A percentile compares a stretch with the other conserved stretches of the same genome.
Conservation (phyloP, 2,113 vertebrate species). For the Indri indri region DNA sequence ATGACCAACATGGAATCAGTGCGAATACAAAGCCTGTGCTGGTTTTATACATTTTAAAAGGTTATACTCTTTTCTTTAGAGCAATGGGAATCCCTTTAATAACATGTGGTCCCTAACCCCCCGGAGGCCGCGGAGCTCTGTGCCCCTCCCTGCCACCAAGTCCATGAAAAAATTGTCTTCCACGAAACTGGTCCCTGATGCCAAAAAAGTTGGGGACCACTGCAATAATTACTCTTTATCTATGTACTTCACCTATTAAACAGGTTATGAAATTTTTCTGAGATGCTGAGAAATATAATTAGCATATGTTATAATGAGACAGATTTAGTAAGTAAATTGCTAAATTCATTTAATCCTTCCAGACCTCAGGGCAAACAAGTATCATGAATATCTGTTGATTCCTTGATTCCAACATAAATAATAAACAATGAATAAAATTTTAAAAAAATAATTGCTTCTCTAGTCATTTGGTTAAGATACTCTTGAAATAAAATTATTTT, state of each 20-base stretch:
- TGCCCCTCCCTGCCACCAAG: no score
- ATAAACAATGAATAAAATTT: not conserved
- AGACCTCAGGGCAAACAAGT: not conserved
- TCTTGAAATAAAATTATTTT: not conserved
- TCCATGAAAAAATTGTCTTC: no score
- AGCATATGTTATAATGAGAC: not conserved
- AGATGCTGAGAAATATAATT: constrained; percentile 29
- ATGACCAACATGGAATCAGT: not conserved
- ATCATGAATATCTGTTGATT: not conserved
- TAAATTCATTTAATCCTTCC: not conserved
- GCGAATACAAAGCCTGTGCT: not conserved
- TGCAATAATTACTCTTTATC: constrained; percentile 7
- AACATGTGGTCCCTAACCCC: no score
- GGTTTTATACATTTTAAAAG: not conserved
- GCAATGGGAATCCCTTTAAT: not conserved
- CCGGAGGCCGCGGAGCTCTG: no score
- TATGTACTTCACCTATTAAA: not conserved
- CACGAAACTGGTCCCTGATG: no score
- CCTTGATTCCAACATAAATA: constrained; percentile 8
- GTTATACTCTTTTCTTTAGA: constrained; percentile 1
- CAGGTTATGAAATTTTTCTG: constrained; percentile 21
- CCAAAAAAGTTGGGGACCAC: no score
- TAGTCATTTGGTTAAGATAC: not conserved
- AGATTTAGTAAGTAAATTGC: not conserved
- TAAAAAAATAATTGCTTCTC: not conserved